phyloP scores from a whole-genome alignment of 2,113 vertebrate species.

The Takifugu bimaculatus region DNA sequence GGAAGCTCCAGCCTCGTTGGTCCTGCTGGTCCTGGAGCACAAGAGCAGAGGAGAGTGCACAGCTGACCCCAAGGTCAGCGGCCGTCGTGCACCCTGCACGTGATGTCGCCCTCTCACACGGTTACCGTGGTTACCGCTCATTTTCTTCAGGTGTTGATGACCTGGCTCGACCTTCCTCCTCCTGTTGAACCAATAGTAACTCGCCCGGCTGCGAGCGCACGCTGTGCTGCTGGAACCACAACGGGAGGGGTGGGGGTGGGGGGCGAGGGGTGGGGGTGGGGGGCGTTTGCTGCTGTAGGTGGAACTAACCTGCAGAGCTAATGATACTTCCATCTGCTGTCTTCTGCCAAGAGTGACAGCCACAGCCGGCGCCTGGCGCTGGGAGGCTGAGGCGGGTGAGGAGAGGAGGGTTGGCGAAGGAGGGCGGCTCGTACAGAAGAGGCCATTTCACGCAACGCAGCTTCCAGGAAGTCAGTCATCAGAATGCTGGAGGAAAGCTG shows the following conservation, averaged over 20 bases:
- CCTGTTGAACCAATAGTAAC: too few relatives aligned
- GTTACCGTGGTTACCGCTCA: conserved; percentile 55
- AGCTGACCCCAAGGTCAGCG: conserved; percentile 24
- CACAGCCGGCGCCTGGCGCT: conserved; percentile 18
- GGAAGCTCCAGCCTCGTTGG: too few relatives aligned
- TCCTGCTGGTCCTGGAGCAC: too few relatives aligned
- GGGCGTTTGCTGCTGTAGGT: conserved; percentile 16
- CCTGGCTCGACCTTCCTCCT: too few relatives aligned
- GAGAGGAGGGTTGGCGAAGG: conserved; percentile 44
- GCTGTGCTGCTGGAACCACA: conserved; percentile 32
- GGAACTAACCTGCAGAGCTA: conserved; percentile 27
- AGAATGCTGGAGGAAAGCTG: conserved; percentile 55
- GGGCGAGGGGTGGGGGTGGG: conserved; percentile 13
- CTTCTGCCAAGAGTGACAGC: conserved; percentile 46
- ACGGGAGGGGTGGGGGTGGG: conserved; percentile 16
- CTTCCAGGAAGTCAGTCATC: conserved; percentile 65
- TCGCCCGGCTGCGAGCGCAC: too few relatives aligned
- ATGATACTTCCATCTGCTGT: neutral
- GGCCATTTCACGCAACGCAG: conserved; percentile 66
- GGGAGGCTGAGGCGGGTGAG: conserved; percentile 44
- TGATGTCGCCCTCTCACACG: conserved; percentile 48
- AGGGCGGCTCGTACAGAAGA: conserved; percentile 51
- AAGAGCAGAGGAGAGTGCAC: conserved; percentile 16
- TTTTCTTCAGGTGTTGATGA: too few relatives aligned
- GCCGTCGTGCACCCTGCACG: conserved; percentile 36